Conservation (phyloP, 2,797 vertebrate genomes). For the Poeciliopsis turneri region DNA sequence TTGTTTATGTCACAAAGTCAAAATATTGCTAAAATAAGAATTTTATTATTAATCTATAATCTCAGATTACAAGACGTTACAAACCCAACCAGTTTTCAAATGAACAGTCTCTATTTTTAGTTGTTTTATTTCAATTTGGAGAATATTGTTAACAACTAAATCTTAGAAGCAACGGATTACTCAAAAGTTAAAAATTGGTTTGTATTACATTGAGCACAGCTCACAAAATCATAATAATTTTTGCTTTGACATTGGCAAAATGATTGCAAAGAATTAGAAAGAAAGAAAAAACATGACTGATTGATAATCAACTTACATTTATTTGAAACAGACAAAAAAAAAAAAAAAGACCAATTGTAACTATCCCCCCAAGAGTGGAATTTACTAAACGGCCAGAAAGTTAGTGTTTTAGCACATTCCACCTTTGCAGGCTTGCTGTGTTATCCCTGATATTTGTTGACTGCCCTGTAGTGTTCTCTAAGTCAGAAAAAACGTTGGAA, state of each 20-base stretch:
- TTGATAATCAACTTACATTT: not conserved
- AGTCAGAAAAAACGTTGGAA: not conserved
- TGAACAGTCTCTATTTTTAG: not conserved
- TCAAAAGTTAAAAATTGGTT: not conserved
- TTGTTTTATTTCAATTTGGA: not conserved
- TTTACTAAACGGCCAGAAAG: not conserved
- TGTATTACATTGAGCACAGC: not conserved
- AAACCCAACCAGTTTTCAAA: slow-evolving; percentile 2
- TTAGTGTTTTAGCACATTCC: not conserved
- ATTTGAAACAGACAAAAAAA: not conserved
- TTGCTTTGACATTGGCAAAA: not conserved
- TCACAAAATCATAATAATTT: not conserved
- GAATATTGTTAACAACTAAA: not conserved
- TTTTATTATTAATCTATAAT: not conserved
- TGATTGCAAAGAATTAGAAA: not conserved
- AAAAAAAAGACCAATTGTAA: not conserved
- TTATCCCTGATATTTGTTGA: not conserved
- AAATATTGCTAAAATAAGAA: not conserved
- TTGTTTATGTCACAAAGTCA: not conserved
- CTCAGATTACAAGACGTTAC: not conserved
- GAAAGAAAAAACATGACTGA: not conserved
- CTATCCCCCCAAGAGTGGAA: not conserved
- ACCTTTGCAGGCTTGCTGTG: not conserved
- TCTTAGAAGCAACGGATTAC: not conserved
- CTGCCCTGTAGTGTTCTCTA: not conserved